Base-by-base conservation (phyloP, 2,113 vertebrate species). In the Pristiophorus japonicus region DNA sequence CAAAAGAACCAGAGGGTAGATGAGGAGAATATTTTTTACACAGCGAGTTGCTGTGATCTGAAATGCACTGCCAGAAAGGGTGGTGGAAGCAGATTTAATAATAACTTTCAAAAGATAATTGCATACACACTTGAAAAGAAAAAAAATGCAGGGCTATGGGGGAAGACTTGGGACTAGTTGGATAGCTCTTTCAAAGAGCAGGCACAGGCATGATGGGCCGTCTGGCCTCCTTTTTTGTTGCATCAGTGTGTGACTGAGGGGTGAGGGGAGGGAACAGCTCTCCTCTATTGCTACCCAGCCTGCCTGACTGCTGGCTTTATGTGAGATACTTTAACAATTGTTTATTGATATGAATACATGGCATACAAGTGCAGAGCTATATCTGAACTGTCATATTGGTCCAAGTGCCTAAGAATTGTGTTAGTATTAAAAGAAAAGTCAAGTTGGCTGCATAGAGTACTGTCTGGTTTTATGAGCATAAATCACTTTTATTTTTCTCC, bases 341-440 rank as follows among this genome's bases (percentile, higher is more conserved):
- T 65, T 63, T 66, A 42, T 24, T 93, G 38, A 94, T 45, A 16
- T 47, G n/a, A 27, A 5, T 27, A 94, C 38, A 45, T 5, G 24
- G 38, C 62, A 14, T 38, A 94, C 24, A 45, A 70, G 63, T 70
- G 65, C 38, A 47, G 2, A 67, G 38, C 42, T 67, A 14, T 20
- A 94, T 67, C 92, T 27, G 65, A 67, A 47, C 92, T 67, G 92
- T 94, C 65, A 67, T 45, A 47, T 94, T 67, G 63, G 24, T 45
- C 22, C n/a, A 66, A 30, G 42, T 67, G 22, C 8, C 38, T 14
- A 38, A 67, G 92, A 94, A 94, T 67, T 67, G 65, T 67, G 63
- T 67, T 94, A 30, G 65, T 45, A 30, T 94, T 94, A 12, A 27
- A 70, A 92, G 38, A 38, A 65, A 92, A 92, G 45, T 27, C 27